Evolutionary conservation across 2,888 invertebrate genomes (phyloP).

Genomic region (Cephus pygmeus): DNA sequence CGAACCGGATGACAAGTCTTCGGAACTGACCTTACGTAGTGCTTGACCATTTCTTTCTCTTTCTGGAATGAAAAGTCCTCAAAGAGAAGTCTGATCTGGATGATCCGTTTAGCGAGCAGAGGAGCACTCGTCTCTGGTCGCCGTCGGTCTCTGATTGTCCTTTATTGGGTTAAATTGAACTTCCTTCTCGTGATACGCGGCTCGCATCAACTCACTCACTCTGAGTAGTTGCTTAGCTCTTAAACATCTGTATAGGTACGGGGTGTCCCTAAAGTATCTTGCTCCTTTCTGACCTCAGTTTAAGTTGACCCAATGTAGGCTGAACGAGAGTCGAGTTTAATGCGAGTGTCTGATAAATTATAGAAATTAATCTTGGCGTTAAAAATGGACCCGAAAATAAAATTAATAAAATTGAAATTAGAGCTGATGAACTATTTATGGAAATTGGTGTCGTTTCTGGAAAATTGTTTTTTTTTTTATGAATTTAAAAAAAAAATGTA

Average conservation of each 20-base stretch:
- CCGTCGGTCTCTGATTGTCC: conserved; percentile 66
- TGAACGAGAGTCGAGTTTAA: neutral
- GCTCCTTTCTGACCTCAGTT: conserved; percentile 28
- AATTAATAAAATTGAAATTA: neutral
- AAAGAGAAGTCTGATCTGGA: conserved; percentile 3
- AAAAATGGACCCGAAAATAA: neutral
- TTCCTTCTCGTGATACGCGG: conserved; percentile 67
- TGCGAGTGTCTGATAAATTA: neutral
- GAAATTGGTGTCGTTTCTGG: neutral
- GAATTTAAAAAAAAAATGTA: neutral
- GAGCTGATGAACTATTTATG: neutral
- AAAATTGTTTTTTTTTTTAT: neutral
- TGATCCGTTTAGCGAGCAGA: conserved; percentile 28
- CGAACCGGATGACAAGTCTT: neutral
- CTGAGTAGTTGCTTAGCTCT: conserved; percentile 63
- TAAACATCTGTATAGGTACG: conserved; percentile 63
- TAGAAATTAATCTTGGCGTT: neutral
- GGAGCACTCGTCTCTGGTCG: conserved; percentile 57
- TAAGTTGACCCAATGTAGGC: neutral
- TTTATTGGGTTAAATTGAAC: conserved; percentile 67
- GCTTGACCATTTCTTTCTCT: neutral
- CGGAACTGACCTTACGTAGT: neutral
- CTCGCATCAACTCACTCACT: conserved; percentile 65
- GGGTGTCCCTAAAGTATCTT: conserved; percentile 61
- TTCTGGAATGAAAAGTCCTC: neutral